phyloP scores from a whole-genome alignment of 2,888 invertebrate species.

The Piscicola geometra region DNA sequence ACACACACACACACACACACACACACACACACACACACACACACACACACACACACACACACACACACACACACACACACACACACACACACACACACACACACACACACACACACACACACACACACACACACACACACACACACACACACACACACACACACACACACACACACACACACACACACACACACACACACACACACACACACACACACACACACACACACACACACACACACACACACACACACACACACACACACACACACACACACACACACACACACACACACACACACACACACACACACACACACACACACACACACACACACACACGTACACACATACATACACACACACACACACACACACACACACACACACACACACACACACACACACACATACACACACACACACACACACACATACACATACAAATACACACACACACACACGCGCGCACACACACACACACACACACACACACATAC shows the following conservation, averaged over 20 bases:
- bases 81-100: slow-evolving; percentile 20
- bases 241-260: slow-evolving; percentile 4
- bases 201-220: slow-evolving; percentile 19
- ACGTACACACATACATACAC: background rate
- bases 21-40: slow-evolving; percentile 23
- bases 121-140: slow-evolving; percentile 22
- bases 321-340: too few species aligned
- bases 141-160: slow-evolving; percentile 8
- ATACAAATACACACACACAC: background rate
- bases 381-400: slow-evolving; percentile 1
- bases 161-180: slow-evolving; percentile 15
- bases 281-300: slow-evolving; percentile 16
- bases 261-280: slow-evolving; percentile 4
- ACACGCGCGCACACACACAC: slow-evolving; percentile 19
- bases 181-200: slow-evolving; percentile 6
- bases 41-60: slow-evolving; percentile 23
- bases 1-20: slow-evolving; percentile 23
- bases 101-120: slow-evolving; percentile 22
- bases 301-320: slow-evolving; percentile 16
- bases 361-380: background rate
- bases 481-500: slow-evolving; percentile 26
- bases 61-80: slow-evolving; percentile 21
- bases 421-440: slow-evolving; percentile 9
- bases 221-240: slow-evolving; percentile 3
- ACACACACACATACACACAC: slow-evolving; percentile 3